Evolutionary conservation across 1,140 invertebrate species (phyloP).

Genomic region (Luehdorfia chinensis): DNA sequence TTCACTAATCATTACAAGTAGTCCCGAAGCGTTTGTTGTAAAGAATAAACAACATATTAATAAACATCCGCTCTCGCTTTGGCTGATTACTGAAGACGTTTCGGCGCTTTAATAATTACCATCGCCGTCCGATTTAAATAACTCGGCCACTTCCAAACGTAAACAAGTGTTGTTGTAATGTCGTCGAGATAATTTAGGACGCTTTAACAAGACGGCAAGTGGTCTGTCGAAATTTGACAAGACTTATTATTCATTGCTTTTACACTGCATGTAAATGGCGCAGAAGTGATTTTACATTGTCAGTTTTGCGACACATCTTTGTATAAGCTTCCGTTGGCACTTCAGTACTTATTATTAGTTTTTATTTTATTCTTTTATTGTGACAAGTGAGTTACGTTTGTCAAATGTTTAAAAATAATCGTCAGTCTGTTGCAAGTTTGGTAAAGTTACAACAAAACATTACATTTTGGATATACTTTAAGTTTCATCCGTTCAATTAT

Average conservation of each 20-base stretch:
- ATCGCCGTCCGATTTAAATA: conserved; percentile 4
- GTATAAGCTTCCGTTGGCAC: conserved; percentile 5
- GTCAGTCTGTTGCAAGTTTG: background rate
- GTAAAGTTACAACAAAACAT: too few relatives aligned
- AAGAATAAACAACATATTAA: conserved; percentile 12
- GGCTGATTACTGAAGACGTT: background rate
- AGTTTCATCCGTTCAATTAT: too few relatives aligned
- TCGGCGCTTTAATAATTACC: conserved; percentile 10
- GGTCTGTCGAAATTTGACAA: conserved; percentile 17
- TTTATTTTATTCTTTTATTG: conserved; percentile 4
- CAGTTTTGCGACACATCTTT: conserved; percentile 11
- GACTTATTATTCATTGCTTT: conserved; percentile 16
- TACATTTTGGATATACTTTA: too few relatives aligned
- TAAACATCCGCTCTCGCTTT: conserved; percentile 6
- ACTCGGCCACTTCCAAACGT: conserved; percentile 13
- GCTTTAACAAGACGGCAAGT: conserved; percentile 17
- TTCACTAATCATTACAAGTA: conserved; percentile 3
- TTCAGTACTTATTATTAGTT: conserved; percentile 2
- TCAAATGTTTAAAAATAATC: background rate
- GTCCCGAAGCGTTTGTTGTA: background rate
- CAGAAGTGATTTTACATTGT: conserved; percentile 16
- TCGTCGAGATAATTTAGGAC: conserved; percentile 11
- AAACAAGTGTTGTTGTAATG: background rate
- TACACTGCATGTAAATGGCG: conserved; percentile 1
- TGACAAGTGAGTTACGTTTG: too few relatives aligned